Evolutionary conservation across 2,888 invertebrate species (phyloP).

Genomic region (Xanthia togata): DNA sequence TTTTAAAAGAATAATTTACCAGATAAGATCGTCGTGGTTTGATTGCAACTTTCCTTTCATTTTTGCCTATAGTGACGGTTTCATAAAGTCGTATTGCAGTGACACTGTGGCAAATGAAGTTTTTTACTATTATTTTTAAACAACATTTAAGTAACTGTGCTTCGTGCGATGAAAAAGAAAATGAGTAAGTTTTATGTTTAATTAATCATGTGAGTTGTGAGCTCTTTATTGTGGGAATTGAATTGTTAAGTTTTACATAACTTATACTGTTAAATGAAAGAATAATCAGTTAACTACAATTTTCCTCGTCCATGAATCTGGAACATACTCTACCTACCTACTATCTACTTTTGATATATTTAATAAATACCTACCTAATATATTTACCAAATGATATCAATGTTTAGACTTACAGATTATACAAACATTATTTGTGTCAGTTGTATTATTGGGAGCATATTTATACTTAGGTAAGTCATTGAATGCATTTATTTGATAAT

Average conservation of each 20-base stretch:
- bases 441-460: slow-evolving; percentile 34
- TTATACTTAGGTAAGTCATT: slow-evolving; percentile 40
- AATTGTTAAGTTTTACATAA: slow-evolving; percentile 2
- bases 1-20: slow-evolving; percentile 32
- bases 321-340: slow-evolving; percentile 24
- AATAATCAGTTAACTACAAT: background rate
- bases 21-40: slow-evolving; percentile 42
- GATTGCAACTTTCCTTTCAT: slow-evolving; percentile 59
- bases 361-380: slow-evolving; percentile 37
- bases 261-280: slow-evolving; percentile 3
- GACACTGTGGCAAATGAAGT: slow-evolving; percentile 57
- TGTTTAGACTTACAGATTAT: slow-evolving; percentile 50
- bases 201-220: slow-evolving; percentile 1
- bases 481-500: slow-evolving; percentile 61
- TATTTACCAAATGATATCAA: slow-evolving; percentile 57
- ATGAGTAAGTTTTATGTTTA: slow-evolving; percentile 62
- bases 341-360: slow-evolving; percentile 27
- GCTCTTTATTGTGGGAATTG: slow-evolving; percentile 11
- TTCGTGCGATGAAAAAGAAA: slow-evolving; percentile 65
- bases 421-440: slow-evolving; percentile 62
- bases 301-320: slow-evolving; percentile 33
- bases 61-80: slow-evolving; percentile 65
- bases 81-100: slow-evolving; percentile 61
- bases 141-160: slow-evolving; percentile 54
- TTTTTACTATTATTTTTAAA: slow-evolving; percentile 48